phyloP scores from a whole-genome alignment of 1,140 invertebrate genomes.

The Halesus radiatus region DNA sequence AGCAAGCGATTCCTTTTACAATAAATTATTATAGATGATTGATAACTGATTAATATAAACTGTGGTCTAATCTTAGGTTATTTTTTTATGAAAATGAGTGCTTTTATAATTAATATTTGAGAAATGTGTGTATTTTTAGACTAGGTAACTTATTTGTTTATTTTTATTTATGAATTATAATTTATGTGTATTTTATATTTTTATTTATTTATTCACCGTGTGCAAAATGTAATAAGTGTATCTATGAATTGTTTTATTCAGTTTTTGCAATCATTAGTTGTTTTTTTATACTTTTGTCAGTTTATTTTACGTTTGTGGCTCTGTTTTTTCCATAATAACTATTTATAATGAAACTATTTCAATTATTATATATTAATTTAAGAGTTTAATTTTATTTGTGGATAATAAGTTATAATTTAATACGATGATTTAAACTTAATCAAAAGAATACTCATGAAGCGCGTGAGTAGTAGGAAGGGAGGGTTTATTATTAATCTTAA shows the following conservation, averaged over 20 bases:
- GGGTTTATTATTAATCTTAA: conserved; percentile 24
- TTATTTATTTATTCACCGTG: conserved; percentile 37
- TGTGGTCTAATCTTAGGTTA: conserved; percentile 58
- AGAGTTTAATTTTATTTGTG: conserved; percentile 42
- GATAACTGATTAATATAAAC: conserved; percentile 54
- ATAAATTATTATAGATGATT: conserved; percentile 49
- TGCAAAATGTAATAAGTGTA: conserved; percentile 34
- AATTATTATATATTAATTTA: conserved; percentile 39
- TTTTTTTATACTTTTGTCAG: conserved; percentile 36
- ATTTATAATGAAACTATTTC: conserved; percentile 41
- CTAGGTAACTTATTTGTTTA: conserved; percentile 55
- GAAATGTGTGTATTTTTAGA: conserved; percentile 57
- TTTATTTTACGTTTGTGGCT: conserved; percentile 39
- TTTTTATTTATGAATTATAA: conserved; percentile 43
- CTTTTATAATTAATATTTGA: conserved; percentile 55
- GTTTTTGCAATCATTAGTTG: conserved; percentile 21
- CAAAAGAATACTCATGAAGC: conserved; percentile 30
- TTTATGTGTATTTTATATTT: conserved; percentile 42
- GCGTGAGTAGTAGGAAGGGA: neutral
- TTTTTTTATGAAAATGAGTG: conserved; percentile 57
- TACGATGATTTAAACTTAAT: conserved; percentile 8
- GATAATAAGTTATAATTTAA: conserved; percentile 34
- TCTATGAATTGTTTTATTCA: conserved; percentile 17
- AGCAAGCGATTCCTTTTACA: conserved; percentile 37
- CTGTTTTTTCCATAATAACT: conserved; percentile 35